phyloP scores from a whole-genome alignment of 2,888 invertebrate species.

The Auanema freiburgensis region DNA sequence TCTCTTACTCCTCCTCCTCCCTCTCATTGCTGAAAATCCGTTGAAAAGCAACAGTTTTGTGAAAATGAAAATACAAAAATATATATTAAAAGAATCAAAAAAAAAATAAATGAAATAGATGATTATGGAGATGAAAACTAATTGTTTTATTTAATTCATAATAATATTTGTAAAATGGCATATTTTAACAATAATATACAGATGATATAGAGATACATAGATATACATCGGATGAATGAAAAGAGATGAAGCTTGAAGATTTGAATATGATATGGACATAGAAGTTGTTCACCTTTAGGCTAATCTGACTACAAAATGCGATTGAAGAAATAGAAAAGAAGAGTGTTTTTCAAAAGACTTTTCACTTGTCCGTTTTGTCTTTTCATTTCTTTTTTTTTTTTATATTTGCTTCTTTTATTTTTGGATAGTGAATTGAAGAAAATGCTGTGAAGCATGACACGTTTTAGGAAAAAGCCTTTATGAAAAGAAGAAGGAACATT shows the following conservation, averaged over 20 bases:
- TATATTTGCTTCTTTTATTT: no score
- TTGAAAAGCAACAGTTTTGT: slow-evolving; percentile 1
- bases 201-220: background rate
- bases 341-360: no score
- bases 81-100: background rate
- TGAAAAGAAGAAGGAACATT: no score
- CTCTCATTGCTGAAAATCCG: background rate
- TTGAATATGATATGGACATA: no score
- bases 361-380: no score
- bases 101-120: background rate
- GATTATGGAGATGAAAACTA: background rate
- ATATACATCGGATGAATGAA: slow-evolving; percentile 1
- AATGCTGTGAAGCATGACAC: no score
- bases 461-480: no score
- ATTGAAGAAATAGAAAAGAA: no score
- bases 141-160: background rate
- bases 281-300: no score
- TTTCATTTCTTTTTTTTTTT: no score
- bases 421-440: no score
- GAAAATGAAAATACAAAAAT: slow-evolving; percentile 1
- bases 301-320: no score
- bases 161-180: slow-evolving; percentile 1
- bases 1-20: background rate
- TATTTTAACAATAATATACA: slow-evolving; percentile 2
- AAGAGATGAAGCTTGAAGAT: background rate